phyloP scores from a whole-genome alignment of 2,888 invertebrate genomes.

The Toxonevra muliebris region DNA sequence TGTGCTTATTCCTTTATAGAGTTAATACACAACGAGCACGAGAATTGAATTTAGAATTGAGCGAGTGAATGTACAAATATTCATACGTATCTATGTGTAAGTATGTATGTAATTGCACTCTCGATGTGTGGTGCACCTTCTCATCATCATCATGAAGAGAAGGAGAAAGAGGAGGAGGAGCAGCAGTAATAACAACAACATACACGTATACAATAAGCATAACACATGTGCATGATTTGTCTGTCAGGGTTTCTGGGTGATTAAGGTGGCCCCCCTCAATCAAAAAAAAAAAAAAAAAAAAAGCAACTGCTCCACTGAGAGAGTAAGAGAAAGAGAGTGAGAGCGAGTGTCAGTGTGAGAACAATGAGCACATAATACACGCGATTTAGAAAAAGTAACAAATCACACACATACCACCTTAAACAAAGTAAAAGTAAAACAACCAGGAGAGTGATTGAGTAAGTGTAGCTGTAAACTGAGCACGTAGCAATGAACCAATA shows the following conservation, averaged over 20 bases:
- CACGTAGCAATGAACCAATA: not conserved
- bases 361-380: too few relatives aligned
- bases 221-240: not conserved
- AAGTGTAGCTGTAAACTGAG: not conserved
- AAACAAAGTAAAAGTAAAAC: not conserved
- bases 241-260: too few relatives aligned
- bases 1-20: slow-evolving; percentile 7
- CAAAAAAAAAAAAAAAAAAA: too few relatives aligned
- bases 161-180: not conserved
- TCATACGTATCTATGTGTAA: slow-evolving; percentile 1
- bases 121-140: too few relatives aligned
- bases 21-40: not conserved
- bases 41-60: slow-evolving; percentile 3
- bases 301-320: too few relatives aligned
- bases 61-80: slow-evolving; percentile 12
- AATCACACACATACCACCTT: not conserved
- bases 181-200: not conserved
- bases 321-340: too few relatives aligned
- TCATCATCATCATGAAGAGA: not conserved
- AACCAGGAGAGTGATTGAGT: not conserved
- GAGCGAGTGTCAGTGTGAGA: too few relatives aligned
- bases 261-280: too few relatives aligned
- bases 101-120: not conserved
- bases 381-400: not conserved
- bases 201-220: not conserved